Percentiles rank a stretch among this genome's conserved stretches.
phyloP scores from a whole-genome alignment of 2,113 vertebrate genomes.

The Choloepus hoffmanni region DNA sequence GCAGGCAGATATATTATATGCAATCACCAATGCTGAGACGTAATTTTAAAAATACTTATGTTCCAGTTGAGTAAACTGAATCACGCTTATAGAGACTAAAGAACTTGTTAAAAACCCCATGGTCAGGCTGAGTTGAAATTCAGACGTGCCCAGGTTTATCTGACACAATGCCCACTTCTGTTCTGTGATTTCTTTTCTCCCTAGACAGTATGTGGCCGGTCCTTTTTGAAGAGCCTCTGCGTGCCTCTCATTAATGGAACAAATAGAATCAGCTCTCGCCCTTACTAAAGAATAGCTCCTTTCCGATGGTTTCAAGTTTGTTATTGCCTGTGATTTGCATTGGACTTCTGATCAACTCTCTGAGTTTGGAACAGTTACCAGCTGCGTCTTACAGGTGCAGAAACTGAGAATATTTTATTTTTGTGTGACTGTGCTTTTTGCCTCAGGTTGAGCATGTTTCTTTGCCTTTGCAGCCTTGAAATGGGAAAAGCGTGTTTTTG shows the following conservation, averaged over 20 bases:
- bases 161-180: background rate
- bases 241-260: background rate
- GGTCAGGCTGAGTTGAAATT: background rate
- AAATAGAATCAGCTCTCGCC: background rate
- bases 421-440: background rate
- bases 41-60: background rate
- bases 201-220: too few relatives aligned
- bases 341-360: background rate
- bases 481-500: background rate
- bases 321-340: background rate
- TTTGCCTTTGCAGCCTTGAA: background rate
- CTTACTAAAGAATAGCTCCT: background rate
- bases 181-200: background rate
- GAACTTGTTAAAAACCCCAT: background rate
- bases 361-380: background rate
- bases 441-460: background rate
- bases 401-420: background rate
- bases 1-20: background rate
- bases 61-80: conserved; percentile 40
- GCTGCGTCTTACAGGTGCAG: background rate
- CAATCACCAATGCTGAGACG: background rate
- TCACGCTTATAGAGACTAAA: background rate
- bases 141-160: background rate
- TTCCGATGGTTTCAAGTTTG: background rate
- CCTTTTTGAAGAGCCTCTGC: background rate